Evolutionary conservation across 2,888 invertebrate species (phyloP), one percentile per base, ranked within the genome.

Genomic region (Lacanobia wlatinum): DNA sequence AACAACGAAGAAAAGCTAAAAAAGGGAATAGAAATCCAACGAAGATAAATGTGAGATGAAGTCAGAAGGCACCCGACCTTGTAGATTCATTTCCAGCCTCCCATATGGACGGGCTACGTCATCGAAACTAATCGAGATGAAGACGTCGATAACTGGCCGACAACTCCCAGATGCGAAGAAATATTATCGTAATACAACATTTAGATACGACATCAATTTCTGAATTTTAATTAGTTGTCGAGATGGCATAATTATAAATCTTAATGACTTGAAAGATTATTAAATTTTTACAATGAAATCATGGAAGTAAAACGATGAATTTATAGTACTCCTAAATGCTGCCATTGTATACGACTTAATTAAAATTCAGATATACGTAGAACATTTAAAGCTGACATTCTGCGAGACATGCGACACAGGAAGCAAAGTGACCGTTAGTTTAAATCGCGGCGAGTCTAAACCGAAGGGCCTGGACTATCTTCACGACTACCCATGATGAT

Each of bases 391-490:
- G 90, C 90, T 73, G 69, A 84, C 76, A 84, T 73, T 75, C 28
- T 74, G 72, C 76, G 74, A 73, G 73, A 83, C 90, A 89, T 89
- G 90, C 90, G 87, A 90, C 87, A 91, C 85, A 89, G 56, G 61
- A 89, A 90, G 89, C 88, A 74, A 53, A 53, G 79, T 70, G 64
- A 63, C 16, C 18, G 23, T n/a, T 21, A 43, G 12, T n/a, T 55
- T 34, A 48, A 18, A 55, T 43, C 28, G 34, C 48, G 70, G 16
- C 18, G 34, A 77, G 10, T 9, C 10, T 5, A 59, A 23, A 40
- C 10, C 21, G 4, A 21, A 53, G 40, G 16, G 72, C 28, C 50
- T 50, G 23, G 59, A 61, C 38, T 18, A 28, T 63, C 10, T 63
- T 43, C 23, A 21, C 21, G 34, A 55, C 16, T 62, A 38, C 21